Evolutionary conservation across 2,888 invertebrate species (phyloP).

Genomic region (Meta bourneti): DNA sequence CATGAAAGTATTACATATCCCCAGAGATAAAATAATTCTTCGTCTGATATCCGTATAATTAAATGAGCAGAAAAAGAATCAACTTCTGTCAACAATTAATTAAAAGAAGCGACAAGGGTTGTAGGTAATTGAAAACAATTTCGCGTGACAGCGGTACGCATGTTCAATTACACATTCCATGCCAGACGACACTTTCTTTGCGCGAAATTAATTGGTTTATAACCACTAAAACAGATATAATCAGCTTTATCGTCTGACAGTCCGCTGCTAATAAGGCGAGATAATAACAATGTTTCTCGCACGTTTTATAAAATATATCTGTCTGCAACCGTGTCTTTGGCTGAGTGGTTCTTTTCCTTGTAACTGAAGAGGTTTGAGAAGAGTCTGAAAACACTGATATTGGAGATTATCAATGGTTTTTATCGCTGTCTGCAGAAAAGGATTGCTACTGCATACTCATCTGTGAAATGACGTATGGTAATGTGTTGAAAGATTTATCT

Average conservation of each 20-base stretch:
- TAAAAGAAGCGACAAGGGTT: neutral
- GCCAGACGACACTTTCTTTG: constrained; percentile 7
- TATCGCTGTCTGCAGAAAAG: neutral
- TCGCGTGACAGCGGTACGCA: neutral
- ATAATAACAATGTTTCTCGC: constrained; percentile 26
- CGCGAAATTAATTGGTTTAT: constrained; percentile 41
- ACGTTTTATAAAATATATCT: constrained; percentile 13
- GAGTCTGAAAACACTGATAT: neutral
- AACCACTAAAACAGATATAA: constrained; percentile 24
- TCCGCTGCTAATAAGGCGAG: neutral
- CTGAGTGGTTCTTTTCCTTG: constrained; percentile 9
- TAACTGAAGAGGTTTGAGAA: too few relatives aligned
- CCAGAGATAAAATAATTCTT: neutral
- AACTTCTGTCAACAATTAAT: neutral
- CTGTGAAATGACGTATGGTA: neutral
- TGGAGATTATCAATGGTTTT: neutral
- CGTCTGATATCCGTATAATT: neutral
- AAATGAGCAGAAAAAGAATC: neutral
- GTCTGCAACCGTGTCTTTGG: neutral
- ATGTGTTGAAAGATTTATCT: neutral
- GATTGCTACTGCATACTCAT: neutral
- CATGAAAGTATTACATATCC: too few relatives aligned
- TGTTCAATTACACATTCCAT: neutral
- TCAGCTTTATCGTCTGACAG: neutral
- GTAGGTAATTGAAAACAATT: constrained; percentile 25